Evolutionary conservation across 2,888 invertebrate species (phyloP), one percentile per base, ranked within the genome.

Genomic region (Cinara cedri): DNA sequence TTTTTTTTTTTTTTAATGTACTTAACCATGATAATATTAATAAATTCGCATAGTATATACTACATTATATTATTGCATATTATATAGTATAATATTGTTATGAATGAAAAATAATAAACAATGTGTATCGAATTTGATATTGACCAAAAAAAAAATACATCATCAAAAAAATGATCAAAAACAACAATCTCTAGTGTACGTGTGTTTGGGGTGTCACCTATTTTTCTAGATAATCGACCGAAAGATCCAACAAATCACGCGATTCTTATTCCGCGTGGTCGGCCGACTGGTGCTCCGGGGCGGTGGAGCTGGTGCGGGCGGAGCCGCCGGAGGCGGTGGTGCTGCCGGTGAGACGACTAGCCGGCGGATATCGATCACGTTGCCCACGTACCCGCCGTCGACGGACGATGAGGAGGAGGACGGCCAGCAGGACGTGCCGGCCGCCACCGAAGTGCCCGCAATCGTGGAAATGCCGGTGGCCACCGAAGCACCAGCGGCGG

Each of bases 181-280:
- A n/a, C 60, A n/a, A 63, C 34, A 44, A 44, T n/a, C 42, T 63
- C 11, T 68, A 68, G 60, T 60, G 65, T 76, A 68, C 68, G 76
- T 68, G 76, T 78, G 78, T 78, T 78, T 65, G 60, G 78, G 78
- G 46, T 78, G 68, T 54, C 72, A 46, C 65, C 72, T 70, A 62
- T 60, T 55, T 66, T 81, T 71, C 78, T 75, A 90, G 92, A 90
- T 92, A 85, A 88, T 93, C 87, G 92, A 92, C 88, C 89, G 90
- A 86, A 91, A 91, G 86, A 90, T 93, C 86, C 92, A 92, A 88
- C 89, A 90, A 87, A 89, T 93, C 85, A 90, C 91, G 82, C 89
- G 90, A 85, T 88, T 89, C 86, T 87, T 94, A 84, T 90, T 94
- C 86, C 90, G 92, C 84, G 89, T 91, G 82, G 89, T 94, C 85